Percentiles rank a stretch among this genome's conserved stretches.
These are phyloP conservation scores for Hypena proboscidalis DNA, from an alignment of 2,888 invertebrate species.

Conservation along the genomic window DNA sequence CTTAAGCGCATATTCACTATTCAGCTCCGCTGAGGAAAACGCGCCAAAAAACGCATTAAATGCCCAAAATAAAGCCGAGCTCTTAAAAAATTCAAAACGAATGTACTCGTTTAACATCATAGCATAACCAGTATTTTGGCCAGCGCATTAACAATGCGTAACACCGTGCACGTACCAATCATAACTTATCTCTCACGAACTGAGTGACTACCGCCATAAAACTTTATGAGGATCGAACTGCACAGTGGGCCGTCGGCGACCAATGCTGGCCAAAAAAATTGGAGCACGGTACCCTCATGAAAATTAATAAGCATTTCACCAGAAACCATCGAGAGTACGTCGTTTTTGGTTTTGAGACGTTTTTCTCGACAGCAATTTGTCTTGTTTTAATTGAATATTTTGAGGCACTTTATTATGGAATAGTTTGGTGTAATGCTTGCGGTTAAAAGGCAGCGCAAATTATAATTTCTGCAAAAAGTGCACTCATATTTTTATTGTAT, in stretches of 20 bases:
- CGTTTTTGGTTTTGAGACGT: conserved; percentile 41
- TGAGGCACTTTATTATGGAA: conserved; percentile 48
- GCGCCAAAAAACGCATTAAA: too few relatives aligned
- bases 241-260: conserved; percentile 38
- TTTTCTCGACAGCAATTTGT: conserved; percentile 53
- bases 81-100: too few relatives aligned
- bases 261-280: conserved; percentile 41
- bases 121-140: conserved; percentile 10
- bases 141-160: conserved; percentile 13
- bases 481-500: conserved; percentile 7
- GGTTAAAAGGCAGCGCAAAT: conserved; percentile 15
- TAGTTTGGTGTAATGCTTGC: conserved; percentile 28
- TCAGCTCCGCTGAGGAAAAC: too few relatives aligned
- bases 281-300: conserved; percentile 48
- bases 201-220: conserved; percentile 49
- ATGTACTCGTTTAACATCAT: too few relatives aligned
- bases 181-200: conserved; percentile 39
- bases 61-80: too few relatives aligned
- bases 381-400: conserved; percentile 54
- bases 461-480: conserved; percentile 7
- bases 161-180: conserved; percentile 36
- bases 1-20: too few relatives aligned
- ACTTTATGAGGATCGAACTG: conserved; percentile 50
- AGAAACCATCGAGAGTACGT: conserved; percentile 40
- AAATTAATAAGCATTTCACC: conserved; percentile 49